A percentile compares a stretch with the other conserved stretches of the same genome.
Evolutionary conservation across 2,797 vertebrate species (phyloP).

Genomic region (Cryptoblepharus egeriae): DNA sequence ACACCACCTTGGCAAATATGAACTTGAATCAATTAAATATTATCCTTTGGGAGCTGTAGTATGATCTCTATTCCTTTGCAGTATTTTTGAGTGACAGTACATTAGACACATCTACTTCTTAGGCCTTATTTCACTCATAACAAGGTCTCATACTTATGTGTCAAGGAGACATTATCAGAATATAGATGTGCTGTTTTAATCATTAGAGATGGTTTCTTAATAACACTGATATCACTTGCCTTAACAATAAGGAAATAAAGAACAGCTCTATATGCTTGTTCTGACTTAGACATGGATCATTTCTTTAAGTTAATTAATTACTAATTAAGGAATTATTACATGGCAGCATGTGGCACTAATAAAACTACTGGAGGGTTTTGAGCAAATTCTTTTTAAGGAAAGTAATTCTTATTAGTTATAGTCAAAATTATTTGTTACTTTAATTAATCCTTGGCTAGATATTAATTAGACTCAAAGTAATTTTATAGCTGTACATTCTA

Average conservation of each 20-base stretch:
- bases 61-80: neutral
- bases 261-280: neutral
- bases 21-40: too few relatives aligned
- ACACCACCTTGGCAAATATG: too few relatives aligned
- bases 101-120: neutral
- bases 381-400: conserved; percentile 63
- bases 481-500: conserved; percentile 61
- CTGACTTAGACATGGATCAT: conserved; percentile 29
- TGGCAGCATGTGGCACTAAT: conserved; percentile 39
- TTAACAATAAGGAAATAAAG: conserved; percentile 23
- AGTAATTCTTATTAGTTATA: conserved; percentile 63
- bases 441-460: conserved; percentile 65
- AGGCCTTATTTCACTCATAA: neutral
- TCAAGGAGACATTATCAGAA: neutral
- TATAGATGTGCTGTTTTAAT: neutral
- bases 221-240: neutral
- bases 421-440: conserved; percentile 73
- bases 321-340: conserved; percentile 56
- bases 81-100: neutral
- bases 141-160: neutral
- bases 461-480: conserved; percentile 62
- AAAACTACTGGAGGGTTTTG: conserved; percentile 66
- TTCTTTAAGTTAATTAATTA: conserved; percentile 61
- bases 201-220: neutral
- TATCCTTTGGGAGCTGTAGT: neutral